Percentiles rank a stretch among this genome's conserved stretches.
Conservation (phyloP, 2,888 invertebrate species). For the Drosophila subquinaria region DNA sequence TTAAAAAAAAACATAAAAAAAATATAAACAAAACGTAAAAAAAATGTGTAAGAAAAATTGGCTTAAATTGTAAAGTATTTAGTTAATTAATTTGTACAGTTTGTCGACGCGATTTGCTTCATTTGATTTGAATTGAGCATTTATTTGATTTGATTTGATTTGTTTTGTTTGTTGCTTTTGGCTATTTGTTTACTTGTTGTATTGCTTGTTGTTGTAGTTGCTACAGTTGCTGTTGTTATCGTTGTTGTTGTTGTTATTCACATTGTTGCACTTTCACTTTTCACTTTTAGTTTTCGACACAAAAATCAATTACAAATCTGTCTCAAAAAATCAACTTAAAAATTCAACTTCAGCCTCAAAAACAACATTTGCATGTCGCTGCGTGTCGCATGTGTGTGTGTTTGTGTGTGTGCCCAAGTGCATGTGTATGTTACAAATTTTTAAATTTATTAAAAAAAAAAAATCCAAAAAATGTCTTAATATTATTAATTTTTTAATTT, state of each 20-base stretch:
- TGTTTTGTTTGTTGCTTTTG: slow-evolving; percentile 10
- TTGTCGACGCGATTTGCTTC: slow-evolving; percentile 18
- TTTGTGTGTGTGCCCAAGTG: slow-evolving; percentile 3
- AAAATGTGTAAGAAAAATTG: slow-evolving; percentile 31
- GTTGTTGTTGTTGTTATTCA: slow-evolving; percentile 42
- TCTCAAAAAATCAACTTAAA: slow-evolving; percentile 39
- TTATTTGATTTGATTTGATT: slow-evolving; percentile 16
- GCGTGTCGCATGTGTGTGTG: slow-evolving; percentile 23
- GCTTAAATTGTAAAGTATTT: slow-evolving; percentile 5
- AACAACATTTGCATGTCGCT: slow-evolving; percentile 38
- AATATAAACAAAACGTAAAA: slow-evolving; percentile 22
- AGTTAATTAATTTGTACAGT: slow-evolving; percentile 3
- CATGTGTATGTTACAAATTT: slow-evolving; percentile 17
- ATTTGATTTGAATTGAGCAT: slow-evolving; percentile 17
- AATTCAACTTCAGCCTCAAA: slow-evolving; percentile 16
- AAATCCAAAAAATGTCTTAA: slow-evolving; percentile 12
- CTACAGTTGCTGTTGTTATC: slow-evolving; percentile 29
- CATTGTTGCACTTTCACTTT: slow-evolving; percentile 79
- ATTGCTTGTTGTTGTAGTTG: slow-evolving; percentile 17
- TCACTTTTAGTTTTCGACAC: slow-evolving; percentile 60
- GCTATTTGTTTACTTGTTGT: slow-evolving; percentile 37
- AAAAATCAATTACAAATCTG: slow-evolving; percentile 52
- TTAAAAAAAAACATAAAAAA: slow-evolving; percentile 35
- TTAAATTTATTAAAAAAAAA: background rate
- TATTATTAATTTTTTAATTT: slow-evolving; percentile 29